phyloP scores from a whole-genome alignment of 2,113 vertebrate species.

The Parus major region DNA sequence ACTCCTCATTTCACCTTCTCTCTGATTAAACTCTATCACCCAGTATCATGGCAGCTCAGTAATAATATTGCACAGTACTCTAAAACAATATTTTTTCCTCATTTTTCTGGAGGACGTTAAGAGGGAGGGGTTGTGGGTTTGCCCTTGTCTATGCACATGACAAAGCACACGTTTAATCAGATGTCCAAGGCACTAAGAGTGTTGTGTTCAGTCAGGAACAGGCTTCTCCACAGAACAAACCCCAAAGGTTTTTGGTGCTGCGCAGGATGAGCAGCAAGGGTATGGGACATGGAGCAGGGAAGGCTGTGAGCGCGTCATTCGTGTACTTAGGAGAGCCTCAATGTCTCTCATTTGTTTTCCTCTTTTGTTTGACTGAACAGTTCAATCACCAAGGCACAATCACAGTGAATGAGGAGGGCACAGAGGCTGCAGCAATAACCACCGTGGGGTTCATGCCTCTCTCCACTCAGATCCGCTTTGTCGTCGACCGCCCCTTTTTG shows the following conservation, averaged over 20 bases:
- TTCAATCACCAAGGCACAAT: constrained; percentile 94
- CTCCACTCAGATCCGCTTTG: constrained; percentile 89
- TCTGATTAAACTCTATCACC: neutral
- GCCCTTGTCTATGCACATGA: neutral
- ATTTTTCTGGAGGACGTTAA: neutral
- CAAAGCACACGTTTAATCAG: neutral
- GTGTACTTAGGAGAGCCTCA: neutral
- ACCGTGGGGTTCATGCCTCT: constrained; percentile 94
- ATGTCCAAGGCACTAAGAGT: neutral
- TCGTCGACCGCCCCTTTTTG: constrained; percentile 88
- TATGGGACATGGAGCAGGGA: accelerated
- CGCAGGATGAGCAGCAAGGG: too few relatives aligned
- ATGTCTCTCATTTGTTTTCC: neutral
- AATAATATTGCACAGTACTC: neutral
- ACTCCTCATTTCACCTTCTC: neutral
- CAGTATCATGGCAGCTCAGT: neutral
- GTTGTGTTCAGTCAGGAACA: neutral
- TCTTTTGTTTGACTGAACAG: constrained; percentile 67
- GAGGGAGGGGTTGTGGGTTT: neutral
- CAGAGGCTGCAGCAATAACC: constrained; percentile 88
- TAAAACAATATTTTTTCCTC: neutral
- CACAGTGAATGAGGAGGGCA: constrained; percentile 96
- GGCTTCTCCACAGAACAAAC: neutral
- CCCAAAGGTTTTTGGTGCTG: neutral
- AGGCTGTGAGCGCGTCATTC: neutral